phyloP scores from a whole-genome alignment of 2,797 vertebrate species.

The Phrynocephalus vlangalii region DNA sequence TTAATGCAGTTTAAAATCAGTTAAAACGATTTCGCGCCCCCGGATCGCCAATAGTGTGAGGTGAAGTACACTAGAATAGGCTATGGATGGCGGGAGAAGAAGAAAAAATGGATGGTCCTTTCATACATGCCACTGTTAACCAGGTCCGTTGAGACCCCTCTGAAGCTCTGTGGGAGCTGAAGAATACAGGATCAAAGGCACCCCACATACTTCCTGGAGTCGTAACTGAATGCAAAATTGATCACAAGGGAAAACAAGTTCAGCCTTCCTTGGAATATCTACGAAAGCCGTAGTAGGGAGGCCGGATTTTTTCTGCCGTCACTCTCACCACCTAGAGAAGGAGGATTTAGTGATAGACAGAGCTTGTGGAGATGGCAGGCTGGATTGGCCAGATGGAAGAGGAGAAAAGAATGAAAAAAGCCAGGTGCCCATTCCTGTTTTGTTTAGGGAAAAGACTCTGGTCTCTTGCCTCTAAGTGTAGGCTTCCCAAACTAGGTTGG shows the following conservation, averaged over 20 bases:
- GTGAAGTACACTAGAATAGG: too few relatives aligned
- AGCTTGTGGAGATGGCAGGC: too few relatives aligned
- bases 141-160: not conserved
- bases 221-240: not conserved
- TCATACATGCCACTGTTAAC: not conserved
- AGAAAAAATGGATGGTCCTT: too few relatives aligned
- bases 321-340: not conserved
- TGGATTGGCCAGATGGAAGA: not conserved
- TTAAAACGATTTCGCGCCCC: too few relatives aligned
- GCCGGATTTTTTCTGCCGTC: not conserved
- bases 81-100: too few relatives aligned
- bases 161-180: not conserved
- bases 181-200: not conserved
- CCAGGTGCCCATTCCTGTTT: not conserved
- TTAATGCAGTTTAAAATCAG: too few relatives aligned
- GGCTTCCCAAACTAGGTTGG: not conserved
- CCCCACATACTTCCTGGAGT: too few relatives aligned
- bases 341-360: not conserved
- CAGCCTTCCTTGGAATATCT: not conserved
- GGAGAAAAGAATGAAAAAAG: not conserved
- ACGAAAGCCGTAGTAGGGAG: not conserved
- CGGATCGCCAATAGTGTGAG: too few relatives aligned
- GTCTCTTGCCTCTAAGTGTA: constrained; percentile 44
- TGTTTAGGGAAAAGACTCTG: constrained; percentile 49
- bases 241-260: not conserved